Base-by-base conservation (phyloP, 1,140 invertebrate species). In the Drosophila cardini region DNA sequence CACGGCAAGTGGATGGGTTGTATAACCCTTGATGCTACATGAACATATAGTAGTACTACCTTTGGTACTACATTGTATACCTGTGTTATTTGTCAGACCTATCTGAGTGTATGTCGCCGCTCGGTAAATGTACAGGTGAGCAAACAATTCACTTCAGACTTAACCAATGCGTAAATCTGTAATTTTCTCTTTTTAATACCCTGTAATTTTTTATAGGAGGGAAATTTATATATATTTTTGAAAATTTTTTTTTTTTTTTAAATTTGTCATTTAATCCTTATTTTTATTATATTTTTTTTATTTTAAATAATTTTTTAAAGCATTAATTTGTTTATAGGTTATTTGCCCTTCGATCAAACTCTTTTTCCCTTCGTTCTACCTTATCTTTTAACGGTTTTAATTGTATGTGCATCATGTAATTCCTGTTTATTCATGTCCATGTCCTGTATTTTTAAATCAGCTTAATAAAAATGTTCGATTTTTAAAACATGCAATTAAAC, bases 101-200 rank as follows among this genome's bases (percentile, higher is more conserved):
- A 10, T 57, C 45, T 32, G 11, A 13, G 16, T 3, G 38, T 32
- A 15, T 32, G 6, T 30, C 16, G 10, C 38, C 15, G 16, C 16
- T 48, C 11, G 45, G 43, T 50, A 65, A 72, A 80, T 67, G 80
- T 71, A 57, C 60, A 46, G 72, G 15, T 57, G 55, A 46, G 78
- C 67, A 80, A 85, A 82, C 70, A 85, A 70, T 84, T 74, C 50
- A 45, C 62, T 45, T 46, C 65, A 48, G 42, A 60, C 61, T 68
- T 68, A 18, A 43, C 38, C 73, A 67, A 46, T 58, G 69, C 78
- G 80, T 87, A 83, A 87, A 87, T 83, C 84, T 75, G 84, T 64
- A 82, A 87, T 86, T 86, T 83, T 72, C 79, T 64, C 61, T 72
- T 48, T 45, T 53, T 38, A 52, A 52, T 61, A 60, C 40, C 58